Percentiles rank a stretch among this genome's conserved stretches.
These are phyloP conservation scores for Chelon auratus DNA, from an alignment of 2,797 vertebrate species.

Conservation along the genomic window DNA sequence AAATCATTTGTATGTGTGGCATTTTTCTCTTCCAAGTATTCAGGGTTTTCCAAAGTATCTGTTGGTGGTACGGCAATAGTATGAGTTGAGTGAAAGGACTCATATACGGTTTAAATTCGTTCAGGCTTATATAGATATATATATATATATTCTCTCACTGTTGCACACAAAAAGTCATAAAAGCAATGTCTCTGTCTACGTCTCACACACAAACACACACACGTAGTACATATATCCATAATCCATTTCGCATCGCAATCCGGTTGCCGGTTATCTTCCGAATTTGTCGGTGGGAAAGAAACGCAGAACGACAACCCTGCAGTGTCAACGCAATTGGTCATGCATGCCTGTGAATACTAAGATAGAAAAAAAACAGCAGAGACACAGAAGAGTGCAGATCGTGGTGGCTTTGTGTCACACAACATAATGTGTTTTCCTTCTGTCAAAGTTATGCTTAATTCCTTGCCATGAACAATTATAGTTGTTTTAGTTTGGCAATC, in stretches of 20 bases:
- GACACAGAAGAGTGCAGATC: conserved; percentile 14
- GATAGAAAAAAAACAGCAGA: conserved; percentile 19
- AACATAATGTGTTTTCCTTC: conserved; percentile 4
- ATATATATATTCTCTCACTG: neutral
- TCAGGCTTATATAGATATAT: too few relatives aligned
- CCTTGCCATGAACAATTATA: neutral
- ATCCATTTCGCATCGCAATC: conserved; percentile 61
- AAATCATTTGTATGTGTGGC: conserved; percentile 4
- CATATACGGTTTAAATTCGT: too few relatives aligned
- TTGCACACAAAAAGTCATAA: conserved; percentile 18
- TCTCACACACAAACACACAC: conserved; percentile 22
- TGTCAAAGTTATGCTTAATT: conserved; percentile 1
- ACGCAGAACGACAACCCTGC: conserved; percentile 45
- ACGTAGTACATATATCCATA: conserved; percentile 41
- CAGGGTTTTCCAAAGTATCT: neutral
- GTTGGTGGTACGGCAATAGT: neutral
- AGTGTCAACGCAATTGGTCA: conserved; percentile 65
- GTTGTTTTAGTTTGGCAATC: neutral
- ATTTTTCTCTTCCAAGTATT: conserved; percentile 10
- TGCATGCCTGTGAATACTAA: conserved; percentile 74
- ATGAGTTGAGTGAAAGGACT: conserved; percentile 7
- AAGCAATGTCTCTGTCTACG: neutral
- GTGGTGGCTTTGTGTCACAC: conserved; percentile 15
- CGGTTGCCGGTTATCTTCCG: conserved; percentile 51
- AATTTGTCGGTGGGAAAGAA: conserved; percentile 43